Conservation (phyloP, 2,113 vertebrate species). For the Pomatostomus ruficeps region DNA sequence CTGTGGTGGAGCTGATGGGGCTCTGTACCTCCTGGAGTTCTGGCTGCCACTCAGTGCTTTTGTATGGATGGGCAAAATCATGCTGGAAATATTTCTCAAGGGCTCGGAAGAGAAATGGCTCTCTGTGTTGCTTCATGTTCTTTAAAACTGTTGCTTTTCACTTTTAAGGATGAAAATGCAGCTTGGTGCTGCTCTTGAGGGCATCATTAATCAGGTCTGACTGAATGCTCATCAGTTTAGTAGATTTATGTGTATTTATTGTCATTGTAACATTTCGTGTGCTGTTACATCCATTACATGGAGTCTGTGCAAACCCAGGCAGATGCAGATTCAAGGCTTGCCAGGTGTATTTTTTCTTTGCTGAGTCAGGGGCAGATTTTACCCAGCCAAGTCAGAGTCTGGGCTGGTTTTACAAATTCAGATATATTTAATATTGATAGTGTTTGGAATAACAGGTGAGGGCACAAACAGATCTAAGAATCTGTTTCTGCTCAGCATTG, state of each 20-base stretch:
- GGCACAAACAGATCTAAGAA: neutral
- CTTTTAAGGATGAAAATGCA: slow-evolving; percentile 4
- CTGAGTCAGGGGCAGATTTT: neutral
- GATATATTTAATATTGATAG: neutral
- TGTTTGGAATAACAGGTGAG: neutral
- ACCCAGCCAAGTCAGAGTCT: neutral
- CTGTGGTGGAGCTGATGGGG: neutral
- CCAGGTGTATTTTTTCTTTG: neutral
- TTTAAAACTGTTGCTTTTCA: slow-evolving; percentile 30
- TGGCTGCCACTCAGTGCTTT: neutral
- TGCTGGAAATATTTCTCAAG: neutral
- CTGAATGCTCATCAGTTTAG: slow-evolving; percentile 7
- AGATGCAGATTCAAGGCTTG: neutral
- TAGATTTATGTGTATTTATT: slow-evolving; percentile 46
- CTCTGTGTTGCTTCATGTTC: neutral
- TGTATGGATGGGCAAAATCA: neutral
- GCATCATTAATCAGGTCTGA: slow-evolving; percentile 24
- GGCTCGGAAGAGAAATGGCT: neutral
- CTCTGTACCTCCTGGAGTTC: neutral
- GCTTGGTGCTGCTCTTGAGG: slow-evolving; percentile 8
- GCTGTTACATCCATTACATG: neutral
- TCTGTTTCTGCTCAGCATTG: neutral
- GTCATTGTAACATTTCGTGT: slow-evolving; percentile 29
- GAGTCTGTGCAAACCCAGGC: neutral
- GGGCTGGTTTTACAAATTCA: neutral